Evolutionary conservation across 2,888 invertebrate genomes (phyloP), one percentile per base, ranked within the genome.

Genomic region (Augiades crinisus): DNA sequence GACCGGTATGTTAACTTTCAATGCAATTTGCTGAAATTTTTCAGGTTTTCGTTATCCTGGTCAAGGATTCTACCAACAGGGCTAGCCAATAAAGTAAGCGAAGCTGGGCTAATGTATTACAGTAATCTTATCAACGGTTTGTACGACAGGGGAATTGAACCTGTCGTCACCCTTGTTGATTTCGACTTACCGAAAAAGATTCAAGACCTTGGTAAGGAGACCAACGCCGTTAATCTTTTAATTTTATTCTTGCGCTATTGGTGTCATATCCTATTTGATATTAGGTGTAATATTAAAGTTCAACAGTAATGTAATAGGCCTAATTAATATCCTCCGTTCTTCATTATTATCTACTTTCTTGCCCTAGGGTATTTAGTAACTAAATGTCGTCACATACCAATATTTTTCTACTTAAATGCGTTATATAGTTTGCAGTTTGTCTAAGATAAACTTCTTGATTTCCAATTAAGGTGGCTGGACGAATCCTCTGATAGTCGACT

Each of bases 31-130:
- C n/a, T n/a, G n/a, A n/a, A n/a, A n/a, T 27, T 27, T 27, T 27
- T 10, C 10, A 38, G 27, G 4, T 10, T 27, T n/a, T 93, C 93
- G 0, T 72, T 93, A 47, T 91, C 93, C 0, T 95, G 95, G 95
- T 64, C 92, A 0, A 81, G 95, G 24, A 86, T 95, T 10, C 77
- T 95, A 56, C 94, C 94, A 0, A 88, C 81, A 5, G 94, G 93
- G 5, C 85, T 86, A 53, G 68, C 83, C 21, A 88, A 91, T 59
- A 65, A 81, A 6, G 77, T 94, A n/a, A 95, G 93, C 69, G 78
- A 87, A 43, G 90, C 90, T 2, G 95, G 27, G 10, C 1, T 10
- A 10, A 27, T 10, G 27, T 27, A 27, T 10, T 27, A 27, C 10
- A 27, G 8, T 3, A 27, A 27, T 10, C 10, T 27, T 3, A 27